Conservation (phyloP, 2,113 vertebrate genomes). For the Furnarius figulus region DNA sequence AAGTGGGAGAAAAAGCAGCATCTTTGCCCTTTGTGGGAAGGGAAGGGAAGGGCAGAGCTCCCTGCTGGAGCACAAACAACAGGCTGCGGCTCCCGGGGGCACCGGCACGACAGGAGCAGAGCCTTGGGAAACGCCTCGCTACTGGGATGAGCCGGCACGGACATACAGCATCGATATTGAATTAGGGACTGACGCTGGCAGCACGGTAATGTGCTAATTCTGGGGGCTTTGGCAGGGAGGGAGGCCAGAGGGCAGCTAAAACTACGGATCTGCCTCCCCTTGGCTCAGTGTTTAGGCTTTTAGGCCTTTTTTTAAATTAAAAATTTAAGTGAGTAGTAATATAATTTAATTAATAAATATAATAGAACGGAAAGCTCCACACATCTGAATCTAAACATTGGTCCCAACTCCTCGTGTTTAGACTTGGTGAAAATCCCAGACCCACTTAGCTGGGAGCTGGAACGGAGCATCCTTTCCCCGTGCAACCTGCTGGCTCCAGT, state of each 20-base stretch:
- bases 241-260: background rate
- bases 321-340: background rate
- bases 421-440: background rate
- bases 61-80: conserved; percentile 26
- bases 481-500: background rate
- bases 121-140: background rate
- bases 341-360: background rate
- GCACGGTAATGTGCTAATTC: background rate
- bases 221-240: background rate
- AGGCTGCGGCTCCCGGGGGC: background rate
- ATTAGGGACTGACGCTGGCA: background rate
- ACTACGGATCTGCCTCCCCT: background rate
- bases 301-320: background rate
- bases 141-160: background rate
- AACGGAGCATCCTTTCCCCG: background rate
- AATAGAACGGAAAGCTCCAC: background rate
- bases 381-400: background rate
- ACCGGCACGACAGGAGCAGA: background rate
- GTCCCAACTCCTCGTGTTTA: background rate
- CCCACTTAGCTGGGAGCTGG: background rate
- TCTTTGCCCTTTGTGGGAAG: conserved; percentile 37
- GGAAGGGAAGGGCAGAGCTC: conserved; percentile 27
- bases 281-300: background rate
- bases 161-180: background rate
- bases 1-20: conserved; percentile 49